Percentiles rank a stretch among this genome's conserved stretches.
These are phyloP conservation scores for Hyperopisus bebe DNA, from an alignment of 2,113 vertebrate species.

Conservation along the genomic window DNA sequence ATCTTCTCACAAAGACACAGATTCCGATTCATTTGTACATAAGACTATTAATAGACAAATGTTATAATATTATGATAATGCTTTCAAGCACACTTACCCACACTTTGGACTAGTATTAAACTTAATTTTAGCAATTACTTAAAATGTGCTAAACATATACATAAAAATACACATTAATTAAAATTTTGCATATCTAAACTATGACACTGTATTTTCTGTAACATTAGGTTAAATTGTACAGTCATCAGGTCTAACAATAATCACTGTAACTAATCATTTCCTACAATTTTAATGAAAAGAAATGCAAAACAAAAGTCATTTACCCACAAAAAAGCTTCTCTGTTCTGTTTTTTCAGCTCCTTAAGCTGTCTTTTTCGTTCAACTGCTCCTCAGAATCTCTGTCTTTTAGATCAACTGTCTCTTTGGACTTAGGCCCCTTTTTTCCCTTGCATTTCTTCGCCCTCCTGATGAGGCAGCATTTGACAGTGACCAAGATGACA, in stretches of 20 bases:
- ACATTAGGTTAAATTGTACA: background rate
- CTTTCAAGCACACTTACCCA: background rate
- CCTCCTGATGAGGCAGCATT: slow-evolving; percentile 44
- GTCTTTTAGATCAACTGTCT: slow-evolving; percentile 24
- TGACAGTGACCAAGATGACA: slow-evolving; percentile 41
- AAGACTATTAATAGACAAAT: background rate
- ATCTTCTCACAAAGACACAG: background rate
- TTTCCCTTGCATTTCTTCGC: slow-evolving; percentile 26
- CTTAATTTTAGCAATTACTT: background rate
- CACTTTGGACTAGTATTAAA: background rate
- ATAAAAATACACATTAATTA: background rate
- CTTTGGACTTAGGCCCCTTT: slow-evolving; percentile 28
- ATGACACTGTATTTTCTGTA: background rate
- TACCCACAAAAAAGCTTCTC: background rate
- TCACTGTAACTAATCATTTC: background rate
- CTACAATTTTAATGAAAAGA: background rate
- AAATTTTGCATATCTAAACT: background rate
- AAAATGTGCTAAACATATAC: background rate
- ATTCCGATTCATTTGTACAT: background rate
- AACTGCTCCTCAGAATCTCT: slow-evolving; percentile 34
- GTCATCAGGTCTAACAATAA: background rate
- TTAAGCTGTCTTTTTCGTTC: slow-evolving; percentile 37
- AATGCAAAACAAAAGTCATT: background rate
- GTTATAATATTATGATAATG: background rate
- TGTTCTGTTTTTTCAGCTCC: background rate